phyloP scores from a whole-genome alignment of 2,113 vertebrate genomes.

The Bubalus kerabau region DNA sequence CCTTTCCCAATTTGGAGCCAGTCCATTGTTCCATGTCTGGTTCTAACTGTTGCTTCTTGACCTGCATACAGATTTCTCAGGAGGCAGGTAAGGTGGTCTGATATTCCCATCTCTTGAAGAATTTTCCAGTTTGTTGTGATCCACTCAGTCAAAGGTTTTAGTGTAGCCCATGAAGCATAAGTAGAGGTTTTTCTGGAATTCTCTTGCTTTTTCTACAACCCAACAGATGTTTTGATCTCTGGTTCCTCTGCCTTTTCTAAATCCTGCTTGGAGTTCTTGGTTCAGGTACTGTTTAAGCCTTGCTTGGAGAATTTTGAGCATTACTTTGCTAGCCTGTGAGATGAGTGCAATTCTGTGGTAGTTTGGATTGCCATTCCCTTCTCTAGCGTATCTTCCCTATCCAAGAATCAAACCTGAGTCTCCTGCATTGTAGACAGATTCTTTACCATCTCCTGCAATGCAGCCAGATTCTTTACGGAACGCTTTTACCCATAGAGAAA shows the following conservation, averaged over 20 bases:
- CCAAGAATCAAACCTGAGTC: neutral
- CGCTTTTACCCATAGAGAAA: neutral
- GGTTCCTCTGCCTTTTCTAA: neutral
- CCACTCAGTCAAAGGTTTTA: neutral
- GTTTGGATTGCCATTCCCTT: neutral
- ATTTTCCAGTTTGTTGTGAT: neutral
- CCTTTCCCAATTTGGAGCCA: neutral
- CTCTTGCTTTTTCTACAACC: neutral
- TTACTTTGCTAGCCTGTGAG: neutral
- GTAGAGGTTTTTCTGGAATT: neutral
- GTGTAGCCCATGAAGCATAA: neutral
- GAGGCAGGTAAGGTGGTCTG: neutral
- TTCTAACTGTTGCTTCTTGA: neutral
- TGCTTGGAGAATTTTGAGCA: neutral
- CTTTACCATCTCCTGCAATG: neutral
- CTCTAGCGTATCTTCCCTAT: neutral
- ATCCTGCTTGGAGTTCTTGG: neutral
- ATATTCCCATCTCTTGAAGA: neutral
- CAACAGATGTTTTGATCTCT: neutral
- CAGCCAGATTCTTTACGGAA: neutral
- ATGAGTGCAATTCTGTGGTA: neutral
- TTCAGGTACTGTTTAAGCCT: neutral
- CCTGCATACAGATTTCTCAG: neutral
- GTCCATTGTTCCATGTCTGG: rapidly evolving
- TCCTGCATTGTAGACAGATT: neutral